Percentiles rank a stretch among this genome's conserved stretches.
Evolutionary conservation across 2,797 vertebrate genomes (phyloP).

Genomic region (Melanotaenia pygmaea): DNA sequence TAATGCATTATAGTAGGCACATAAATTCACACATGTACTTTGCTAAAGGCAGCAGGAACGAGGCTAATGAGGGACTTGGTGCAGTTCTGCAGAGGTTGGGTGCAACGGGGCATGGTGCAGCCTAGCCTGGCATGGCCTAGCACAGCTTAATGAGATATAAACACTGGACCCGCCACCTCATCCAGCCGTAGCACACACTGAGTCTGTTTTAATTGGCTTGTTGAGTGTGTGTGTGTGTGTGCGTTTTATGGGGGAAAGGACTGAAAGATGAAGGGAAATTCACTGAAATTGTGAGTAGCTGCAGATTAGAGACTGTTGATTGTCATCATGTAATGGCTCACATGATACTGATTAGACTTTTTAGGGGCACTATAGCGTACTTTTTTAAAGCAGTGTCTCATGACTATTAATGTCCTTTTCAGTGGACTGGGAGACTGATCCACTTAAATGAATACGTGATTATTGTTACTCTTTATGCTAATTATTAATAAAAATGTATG

Average conservation of each 20-base stretch:
- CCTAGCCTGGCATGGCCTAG: conserved; percentile 64
- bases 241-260: conserved; percentile 5
- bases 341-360: conserved; percentile 17
- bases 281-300: conserved; percentile 12
- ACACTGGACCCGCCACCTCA: conserved; percentile 68
- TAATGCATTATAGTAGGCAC: conserved; percentile 26
- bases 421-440: background rate
- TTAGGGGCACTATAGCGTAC: background rate
- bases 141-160: conserved; percentile 78
- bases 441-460: background rate
- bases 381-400: conserved; percentile 6
- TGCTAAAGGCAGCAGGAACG: conserved; percentile 37
- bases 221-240: conserved; percentile 21
- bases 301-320: conserved; percentile 27
- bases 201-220: conserved; percentile 72
- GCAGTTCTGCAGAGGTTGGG: conserved; percentile 49
- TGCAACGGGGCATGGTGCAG: conserved; percentile 62
- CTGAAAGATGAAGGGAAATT: conserved; percentile 26
- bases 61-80: conserved; percentile 67
- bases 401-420: background rate
- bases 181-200: conserved; percentile 64
- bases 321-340: conserved; percentile 24
- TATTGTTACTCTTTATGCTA: background rate
- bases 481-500: background rate
- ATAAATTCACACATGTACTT: conserved; percentile 23